Evolutionary conservation across 1,140 invertebrate genomes (phyloP), one percentile per base, ranked within the genome.

Genomic region (Bombus soroeensis): DNA sequence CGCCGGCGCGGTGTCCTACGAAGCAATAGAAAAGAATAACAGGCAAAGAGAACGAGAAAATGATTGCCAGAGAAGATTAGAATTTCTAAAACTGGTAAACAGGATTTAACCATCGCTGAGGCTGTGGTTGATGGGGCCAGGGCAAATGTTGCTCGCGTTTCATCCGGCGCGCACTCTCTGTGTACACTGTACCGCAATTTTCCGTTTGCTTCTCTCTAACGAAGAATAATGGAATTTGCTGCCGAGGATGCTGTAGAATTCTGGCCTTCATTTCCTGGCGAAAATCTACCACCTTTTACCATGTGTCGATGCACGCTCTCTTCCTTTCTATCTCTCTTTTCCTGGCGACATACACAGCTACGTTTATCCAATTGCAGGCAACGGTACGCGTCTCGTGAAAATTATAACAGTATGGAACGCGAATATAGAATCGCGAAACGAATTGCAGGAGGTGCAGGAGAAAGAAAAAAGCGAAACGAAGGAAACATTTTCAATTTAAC

Each of bases 221-320:
- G 83, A 85, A 85, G 83, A 85, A 81, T 85, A 85, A 85, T 85
- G 83, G 78, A 81, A 85, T 85, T 85, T 81, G 71, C 71, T 66
- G 3, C 41, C 41, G 78, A 74, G 78, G 37, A 85, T 80, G 41
- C 53, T n/a, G 32, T 25, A 22, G 75, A 43, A 64, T 81, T 41
- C 34, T 41, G 32, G 15, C 6, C 77, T 74, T 53, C 47, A 22
- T 53, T 53, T 53, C 6, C 47, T 53, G 18, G 18, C 6, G 78
- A 81, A 85, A 85, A 85, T 85, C 70, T 47, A 81, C 41, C 34
- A 37, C 53, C 68, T 81, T 72, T 80, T 62, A 72, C 68, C 53
- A 41, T 25, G 68, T 53, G 83, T 85, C 76, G 83, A 85, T 85
- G 83, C 62, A 43, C 37, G 37, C 22, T 64, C 12, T 66, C n/a